Conservation (phyloP, 1,140 invertebrate species). For the Oncopodura yosiiana region DNA sequence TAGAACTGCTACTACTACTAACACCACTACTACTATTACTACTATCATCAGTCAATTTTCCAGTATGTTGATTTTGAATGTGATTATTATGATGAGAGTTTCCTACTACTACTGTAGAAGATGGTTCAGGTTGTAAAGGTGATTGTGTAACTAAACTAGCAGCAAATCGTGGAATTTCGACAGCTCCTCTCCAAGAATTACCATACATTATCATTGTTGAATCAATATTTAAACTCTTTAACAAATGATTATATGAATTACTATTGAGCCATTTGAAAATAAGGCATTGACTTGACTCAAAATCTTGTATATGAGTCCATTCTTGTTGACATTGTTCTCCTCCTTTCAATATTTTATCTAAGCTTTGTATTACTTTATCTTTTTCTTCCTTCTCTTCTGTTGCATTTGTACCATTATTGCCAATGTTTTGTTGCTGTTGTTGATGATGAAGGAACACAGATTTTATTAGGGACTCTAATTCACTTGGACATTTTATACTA, state of each 20-base stretch:
- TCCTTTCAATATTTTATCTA: too few species aligned
- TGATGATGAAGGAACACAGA: too few species aligned
- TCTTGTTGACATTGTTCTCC: too few species aligned
- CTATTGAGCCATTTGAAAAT: slow-evolving; percentile 29
- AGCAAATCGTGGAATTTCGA: slow-evolving; percentile 33
- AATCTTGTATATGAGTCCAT: slow-evolving; percentile 30
- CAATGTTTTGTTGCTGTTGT: too few species aligned
- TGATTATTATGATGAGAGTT: too few species aligned
- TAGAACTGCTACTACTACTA: not conserved
- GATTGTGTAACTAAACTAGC: slow-evolving; percentile 26
- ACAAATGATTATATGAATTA: slow-evolving; percentile 14
- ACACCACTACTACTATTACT: not conserved
- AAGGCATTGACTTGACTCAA: slow-evolving; percentile 30
- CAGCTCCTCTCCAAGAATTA: slow-evolving; percentile 26
- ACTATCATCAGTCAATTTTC: not conserved
- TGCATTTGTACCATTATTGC: too few species aligned
- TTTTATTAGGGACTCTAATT: too few species aligned
- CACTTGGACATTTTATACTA: too few species aligned
- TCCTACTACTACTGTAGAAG: not conserved
- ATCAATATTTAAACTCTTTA: slow-evolving; percentile 30
- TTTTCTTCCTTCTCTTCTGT: too few species aligned
- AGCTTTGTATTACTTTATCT: too few species aligned
- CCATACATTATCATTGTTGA: slow-evolving; percentile 27
- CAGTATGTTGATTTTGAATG: not conserved
- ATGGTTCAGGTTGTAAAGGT: slow-evolving; percentile 22